phyloP scores from a whole-genome alignment of 2,113 vertebrate species.

The Onychorhynchus coronatus region DNA sequence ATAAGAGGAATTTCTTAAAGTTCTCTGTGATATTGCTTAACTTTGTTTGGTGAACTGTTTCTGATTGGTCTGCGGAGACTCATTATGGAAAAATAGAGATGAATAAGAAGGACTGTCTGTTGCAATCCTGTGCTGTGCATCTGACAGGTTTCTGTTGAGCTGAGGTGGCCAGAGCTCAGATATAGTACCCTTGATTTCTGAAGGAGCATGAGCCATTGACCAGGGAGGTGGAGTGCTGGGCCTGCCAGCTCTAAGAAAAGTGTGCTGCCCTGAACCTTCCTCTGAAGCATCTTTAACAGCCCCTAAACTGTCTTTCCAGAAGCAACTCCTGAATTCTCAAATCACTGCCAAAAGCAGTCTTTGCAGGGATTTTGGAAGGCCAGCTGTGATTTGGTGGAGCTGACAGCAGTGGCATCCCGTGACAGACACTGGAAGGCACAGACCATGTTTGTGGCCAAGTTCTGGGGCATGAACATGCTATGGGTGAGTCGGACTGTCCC shows the following conservation, averaged over 20 bases:
- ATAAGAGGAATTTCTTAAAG: slow-evolving; percentile 73
- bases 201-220: background rate
- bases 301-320: background rate
- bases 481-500: background rate
- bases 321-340: background rate
- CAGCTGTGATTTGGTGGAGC: background rate
- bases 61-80: slow-evolving; percentile 59
- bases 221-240: background rate
- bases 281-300: background rate
- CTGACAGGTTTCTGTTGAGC: background rate
- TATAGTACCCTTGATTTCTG: background rate
- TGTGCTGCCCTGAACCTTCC: background rate
- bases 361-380: background rate
- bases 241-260: background rate
- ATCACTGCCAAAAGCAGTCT: background rate
- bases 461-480: fast-evolving
- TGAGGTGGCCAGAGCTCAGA: background rate
- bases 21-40: slow-evolving; percentile 67
- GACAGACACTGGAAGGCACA: background rate
- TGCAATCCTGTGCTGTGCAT: slow-evolving; percentile 1
- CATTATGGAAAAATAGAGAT: slow-evolving; percentile 5
- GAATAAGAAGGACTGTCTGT: slow-evolving; percentile 24
- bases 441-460: fast-evolving
- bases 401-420: background rate
- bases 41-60: slow-evolving; percentile 29